phyloP scores from a whole-genome alignment of 1,140 invertebrate genomes.

The Amphibalanus amphitrite region DNA sequence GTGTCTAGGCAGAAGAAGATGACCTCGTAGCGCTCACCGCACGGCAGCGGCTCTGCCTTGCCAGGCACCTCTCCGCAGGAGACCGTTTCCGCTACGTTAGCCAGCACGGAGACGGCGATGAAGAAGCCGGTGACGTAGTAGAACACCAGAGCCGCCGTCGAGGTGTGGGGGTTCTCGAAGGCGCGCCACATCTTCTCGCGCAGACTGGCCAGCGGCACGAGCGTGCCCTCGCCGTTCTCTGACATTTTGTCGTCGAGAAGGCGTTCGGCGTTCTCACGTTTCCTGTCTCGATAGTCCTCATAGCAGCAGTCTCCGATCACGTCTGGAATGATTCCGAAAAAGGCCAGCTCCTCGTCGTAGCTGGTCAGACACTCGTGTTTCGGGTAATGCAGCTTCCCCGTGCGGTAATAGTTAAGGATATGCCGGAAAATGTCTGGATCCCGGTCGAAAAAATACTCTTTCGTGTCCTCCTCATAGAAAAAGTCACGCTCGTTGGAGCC shows the following conservation, averaged over 20 bases:
- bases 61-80: constrained; percentile 73
- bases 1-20: constrained; percentile 98
- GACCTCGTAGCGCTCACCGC: constrained; percentile 92
- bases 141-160: constrained; percentile 93
- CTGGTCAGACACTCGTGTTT: constrained; percentile 95
- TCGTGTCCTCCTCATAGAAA: too few species aligned
- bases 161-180: constrained; percentile 99
- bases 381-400: too few species aligned
- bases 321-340: constrained; percentile 98
- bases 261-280: constrained; percentile 34
- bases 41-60: constrained; percentile 56
- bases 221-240: not conserved
- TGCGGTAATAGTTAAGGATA: too few species aligned
- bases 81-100: constrained; percentile 96
- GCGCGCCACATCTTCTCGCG: too few species aligned
- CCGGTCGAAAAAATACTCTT: constrained; percentile 98
- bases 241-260: too few species aligned
- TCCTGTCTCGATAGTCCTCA: constrained; percentile 85
- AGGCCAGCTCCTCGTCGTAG: constrained; percentile 97
- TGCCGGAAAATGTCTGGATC: constrained; percentile 98
- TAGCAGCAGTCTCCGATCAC: constrained; percentile 96
- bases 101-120: constrained; percentile 97
- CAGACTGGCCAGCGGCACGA: not conserved
- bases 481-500: constrained; percentile 96
- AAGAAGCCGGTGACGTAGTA: constrained; percentile 99